Percentiles rank a stretch among this genome's conserved stretches.
Evolutionary conservation across 2,888 invertebrate species (phyloP).

Genomic region (Drosophila anceps): DNA sequence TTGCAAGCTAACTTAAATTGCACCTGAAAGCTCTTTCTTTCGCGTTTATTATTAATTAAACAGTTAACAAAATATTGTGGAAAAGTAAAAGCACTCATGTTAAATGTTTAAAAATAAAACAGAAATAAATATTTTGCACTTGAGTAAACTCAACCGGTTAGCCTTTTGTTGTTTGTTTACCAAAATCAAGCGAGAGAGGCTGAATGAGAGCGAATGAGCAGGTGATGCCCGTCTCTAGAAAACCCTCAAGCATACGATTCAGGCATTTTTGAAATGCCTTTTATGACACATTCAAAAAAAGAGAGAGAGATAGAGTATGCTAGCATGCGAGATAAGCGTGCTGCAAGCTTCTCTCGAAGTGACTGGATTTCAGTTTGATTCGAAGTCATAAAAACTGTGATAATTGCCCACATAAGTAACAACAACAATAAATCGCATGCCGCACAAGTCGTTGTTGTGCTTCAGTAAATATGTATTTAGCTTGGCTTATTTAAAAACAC

Average conservation of each 20-base stretch:
- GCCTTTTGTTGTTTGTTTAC: conserved; percentile 62
- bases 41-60: background rate
- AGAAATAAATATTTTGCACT: conserved; percentile 29
- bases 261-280: conserved; percentile 8
- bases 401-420: conserved; percentile 44
- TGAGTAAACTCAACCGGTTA: conserved; percentile 54
- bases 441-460: conserved; percentile 30
- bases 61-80: conserved; percentile 14
- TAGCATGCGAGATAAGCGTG: conserved; percentile 12
- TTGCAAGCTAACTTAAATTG: background rate
- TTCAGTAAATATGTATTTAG: conserved; percentile 14
- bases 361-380: conserved; percentile 27
- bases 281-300: conserved; percentile 15
- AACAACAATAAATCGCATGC: conserved; percentile 28
- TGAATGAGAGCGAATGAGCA: background rate
- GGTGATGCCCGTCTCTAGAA: conserved; percentile 13
- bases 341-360: conserved; percentile 18
- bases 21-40: background rate
- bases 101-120: conserved; percentile 27
- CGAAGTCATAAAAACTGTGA: conserved; percentile 51
- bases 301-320: no score
- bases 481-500: conserved; percentile 1
- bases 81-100: conserved; percentile 27
- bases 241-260: background rate
- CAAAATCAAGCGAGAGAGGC: conserved; percentile 40